Evolutionary conservation across 2,797 vertebrate species (phyloP).

Genomic region (Percopsis omiscomaycus): DNA sequence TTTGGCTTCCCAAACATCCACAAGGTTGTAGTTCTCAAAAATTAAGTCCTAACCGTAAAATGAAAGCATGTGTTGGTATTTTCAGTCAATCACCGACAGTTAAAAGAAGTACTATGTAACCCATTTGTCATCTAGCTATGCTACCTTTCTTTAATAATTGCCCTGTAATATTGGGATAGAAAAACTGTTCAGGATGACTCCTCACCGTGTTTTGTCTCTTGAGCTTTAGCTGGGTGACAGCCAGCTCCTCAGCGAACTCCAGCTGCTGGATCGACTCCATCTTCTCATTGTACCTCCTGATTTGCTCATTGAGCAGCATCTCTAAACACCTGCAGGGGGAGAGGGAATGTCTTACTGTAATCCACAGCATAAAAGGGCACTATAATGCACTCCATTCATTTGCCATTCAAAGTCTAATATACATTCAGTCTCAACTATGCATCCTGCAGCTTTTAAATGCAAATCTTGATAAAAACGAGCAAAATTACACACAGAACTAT

Average conservation of each 20-base stretch:
- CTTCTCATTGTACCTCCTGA: slow-evolving; percentile 91
- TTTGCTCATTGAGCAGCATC: slow-evolving; percentile 95
- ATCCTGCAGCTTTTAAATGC: too few species aligned
- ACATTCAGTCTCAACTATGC: too few species aligned
- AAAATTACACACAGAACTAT: too few species aligned
- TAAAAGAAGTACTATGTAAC: too few species aligned
- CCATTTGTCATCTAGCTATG: too few species aligned
- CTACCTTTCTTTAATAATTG: not conserved
- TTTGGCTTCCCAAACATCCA: too few species aligned
- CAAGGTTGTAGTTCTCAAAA: too few species aligned
- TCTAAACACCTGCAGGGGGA: slow-evolving; percentile 85
- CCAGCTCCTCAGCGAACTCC: slow-evolving; percentile 89
- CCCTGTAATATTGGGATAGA: not conserved
- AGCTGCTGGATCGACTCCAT: slow-evolving; percentile 96
- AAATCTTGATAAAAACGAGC: too few species aligned
- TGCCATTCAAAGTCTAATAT: too few species aligned
- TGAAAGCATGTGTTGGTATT: too few species aligned
- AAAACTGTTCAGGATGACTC: not conserved
- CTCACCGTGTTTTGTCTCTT: slow-evolving; percentile 89
- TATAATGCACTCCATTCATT: not conserved
- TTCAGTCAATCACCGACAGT: too few species aligned
- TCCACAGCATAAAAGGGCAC: not conserved
- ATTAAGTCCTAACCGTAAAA: not conserved
- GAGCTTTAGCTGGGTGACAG: slow-evolving; percentile 88
- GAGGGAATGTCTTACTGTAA: not conserved